Conservation (phyloP, 1,140 invertebrate genomes). For the Nomia melanderi region DNA sequence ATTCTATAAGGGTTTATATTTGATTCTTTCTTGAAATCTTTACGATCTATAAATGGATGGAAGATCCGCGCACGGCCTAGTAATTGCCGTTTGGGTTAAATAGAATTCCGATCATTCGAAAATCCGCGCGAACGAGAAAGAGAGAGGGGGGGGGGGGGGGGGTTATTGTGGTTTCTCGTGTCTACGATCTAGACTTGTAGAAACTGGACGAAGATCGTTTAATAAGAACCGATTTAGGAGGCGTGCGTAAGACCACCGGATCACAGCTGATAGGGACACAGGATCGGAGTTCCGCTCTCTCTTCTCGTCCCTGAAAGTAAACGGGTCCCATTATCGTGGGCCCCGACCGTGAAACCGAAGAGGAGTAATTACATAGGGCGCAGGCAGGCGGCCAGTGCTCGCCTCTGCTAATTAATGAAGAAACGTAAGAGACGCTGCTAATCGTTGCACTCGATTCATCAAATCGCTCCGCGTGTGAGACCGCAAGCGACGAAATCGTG, state of each 20-base stretch:
- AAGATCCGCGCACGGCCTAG: no score
- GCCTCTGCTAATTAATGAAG: conserved; percentile 29
- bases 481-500: neutral
- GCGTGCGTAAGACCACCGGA: neutral
- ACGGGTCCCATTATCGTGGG: neutral
- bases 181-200: neutral
- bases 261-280: no score
- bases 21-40: no score
- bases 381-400: neutral
- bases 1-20: no score
- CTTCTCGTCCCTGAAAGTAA: neutral
- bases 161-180: no score
- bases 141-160: no score
- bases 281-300: neutral
- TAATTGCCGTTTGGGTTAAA: no score
- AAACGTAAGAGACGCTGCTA: neutral
- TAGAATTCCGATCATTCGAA: no score
- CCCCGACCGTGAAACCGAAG: conserved; percentile 7
- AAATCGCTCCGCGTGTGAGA: neutral
- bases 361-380: conserved; percentile 32
- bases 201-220: no score
- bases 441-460: conserved; percentile 11
- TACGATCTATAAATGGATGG: no score
- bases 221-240: neutral
- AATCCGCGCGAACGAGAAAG: no score